Conservation (phyloP, 2,797 vertebrate species). For the Xerus rutilus region DNA sequence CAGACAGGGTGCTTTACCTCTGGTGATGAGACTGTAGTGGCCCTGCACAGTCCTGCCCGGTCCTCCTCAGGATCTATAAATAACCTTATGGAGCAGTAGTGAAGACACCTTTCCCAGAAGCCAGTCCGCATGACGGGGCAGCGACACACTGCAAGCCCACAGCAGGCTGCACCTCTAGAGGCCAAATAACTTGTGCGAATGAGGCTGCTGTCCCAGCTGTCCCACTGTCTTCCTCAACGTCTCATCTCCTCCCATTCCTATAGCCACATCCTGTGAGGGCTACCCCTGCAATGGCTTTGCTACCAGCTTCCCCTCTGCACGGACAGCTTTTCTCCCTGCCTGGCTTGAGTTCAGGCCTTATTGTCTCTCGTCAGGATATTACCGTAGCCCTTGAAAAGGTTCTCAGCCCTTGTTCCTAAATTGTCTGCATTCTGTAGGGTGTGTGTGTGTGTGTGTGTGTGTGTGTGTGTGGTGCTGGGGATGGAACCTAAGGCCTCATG, state of each 20-base stretch:
- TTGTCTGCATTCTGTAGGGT: background rate
- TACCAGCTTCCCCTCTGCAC: rapidly evolving
- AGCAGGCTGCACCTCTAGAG: background rate
- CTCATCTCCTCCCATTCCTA: background rate
- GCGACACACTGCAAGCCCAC: background rate
- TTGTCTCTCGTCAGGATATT: background rate
- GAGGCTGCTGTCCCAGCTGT: rapidly evolving
- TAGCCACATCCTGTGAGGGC: background rate
- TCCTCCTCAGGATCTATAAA: background rate
- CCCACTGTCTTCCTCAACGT: background rate
- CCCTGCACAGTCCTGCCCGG: background rate
- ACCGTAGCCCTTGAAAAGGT: background rate
- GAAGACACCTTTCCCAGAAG: background rate
- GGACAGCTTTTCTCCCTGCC: background rate
- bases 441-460: no score
- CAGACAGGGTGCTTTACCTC: background rate
- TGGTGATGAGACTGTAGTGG: background rate
- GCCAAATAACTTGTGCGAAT: background rate
- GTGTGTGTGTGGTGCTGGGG: no score
- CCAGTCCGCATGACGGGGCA: background rate
- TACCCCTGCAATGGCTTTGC: background rate
- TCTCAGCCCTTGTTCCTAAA: background rate
- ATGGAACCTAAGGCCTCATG: no score
- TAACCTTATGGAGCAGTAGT: background rate
- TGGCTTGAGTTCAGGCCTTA: background rate